phyloP scores from a whole-genome alignment of 2,888 invertebrate genomes.

The Cantharis lateralis region DNA sequence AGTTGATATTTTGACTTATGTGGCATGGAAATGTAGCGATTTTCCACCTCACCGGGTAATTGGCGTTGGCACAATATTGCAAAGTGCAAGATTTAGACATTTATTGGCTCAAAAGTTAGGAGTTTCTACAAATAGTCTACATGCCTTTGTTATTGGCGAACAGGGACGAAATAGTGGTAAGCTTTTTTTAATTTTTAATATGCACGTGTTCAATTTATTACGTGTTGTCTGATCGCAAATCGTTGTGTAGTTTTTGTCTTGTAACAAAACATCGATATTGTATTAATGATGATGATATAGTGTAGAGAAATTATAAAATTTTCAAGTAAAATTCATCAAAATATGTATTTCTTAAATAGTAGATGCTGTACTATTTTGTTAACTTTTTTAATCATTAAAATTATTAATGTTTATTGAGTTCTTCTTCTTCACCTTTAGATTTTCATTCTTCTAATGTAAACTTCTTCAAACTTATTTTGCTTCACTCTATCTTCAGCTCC shows the following conservation, averaged over 20 bases:
- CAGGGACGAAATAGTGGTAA: conserved; percentile 68
- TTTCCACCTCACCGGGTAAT: conserved; percentile 64
- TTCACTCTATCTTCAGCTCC: no score
- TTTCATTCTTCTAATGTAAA: no score
- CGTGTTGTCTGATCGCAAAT: background rate
- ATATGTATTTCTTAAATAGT: no score
- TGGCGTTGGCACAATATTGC: conserved; percentile 68
- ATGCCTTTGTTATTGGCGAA: conserved; percentile 70
- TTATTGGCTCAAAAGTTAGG: conserved; percentile 62
- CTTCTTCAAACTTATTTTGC: no score
- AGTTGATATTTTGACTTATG: conserved; percentile 68
- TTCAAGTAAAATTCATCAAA: background rate
- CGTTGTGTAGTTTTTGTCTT: background rate
- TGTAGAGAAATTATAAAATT: background rate
- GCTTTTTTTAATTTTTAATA: background rate
- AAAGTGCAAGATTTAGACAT: conserved; percentile 65
- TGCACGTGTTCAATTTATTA: background rate
- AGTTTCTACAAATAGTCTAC: conserved; percentile 61
- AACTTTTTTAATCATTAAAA: no score
- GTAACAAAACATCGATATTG: background rate
- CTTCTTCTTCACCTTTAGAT: no score
- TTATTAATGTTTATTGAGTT: no score
- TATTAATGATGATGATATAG: background rate
- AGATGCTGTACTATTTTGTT: no score
- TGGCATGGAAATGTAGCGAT: conserved; percentile 69